phyloP scores from a whole-genome alignment of 1,140 invertebrate species.

The Lucilia cuprina region DNA sequence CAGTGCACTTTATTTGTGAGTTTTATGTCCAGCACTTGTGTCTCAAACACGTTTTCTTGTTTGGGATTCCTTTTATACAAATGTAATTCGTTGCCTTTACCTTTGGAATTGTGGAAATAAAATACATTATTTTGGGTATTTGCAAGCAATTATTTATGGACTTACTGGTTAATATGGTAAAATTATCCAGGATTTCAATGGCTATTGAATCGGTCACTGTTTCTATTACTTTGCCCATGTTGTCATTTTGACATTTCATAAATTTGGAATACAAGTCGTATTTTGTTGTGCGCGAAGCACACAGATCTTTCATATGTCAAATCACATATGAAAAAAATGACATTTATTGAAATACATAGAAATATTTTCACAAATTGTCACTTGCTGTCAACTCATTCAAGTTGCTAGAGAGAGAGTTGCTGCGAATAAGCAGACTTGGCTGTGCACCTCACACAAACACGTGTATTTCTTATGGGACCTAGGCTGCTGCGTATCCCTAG shows the following conservation, averaged over 20 bases:
- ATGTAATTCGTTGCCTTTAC: conserved; percentile 41
- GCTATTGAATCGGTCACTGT: conserved; percentile 39
- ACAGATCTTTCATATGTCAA: too few relatives aligned
- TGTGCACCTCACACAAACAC: too few relatives aligned
- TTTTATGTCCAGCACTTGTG: conserved; percentile 16
- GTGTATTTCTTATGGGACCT: too few relatives aligned
- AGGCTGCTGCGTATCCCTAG: too few relatives aligned
- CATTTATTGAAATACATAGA: too few relatives aligned
- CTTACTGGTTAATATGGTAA: conserved; percentile 37
- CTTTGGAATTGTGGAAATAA: conserved; percentile 9
- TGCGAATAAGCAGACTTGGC: too few relatives aligned
- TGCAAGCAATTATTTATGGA: not conserved
- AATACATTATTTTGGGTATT: not conserved
- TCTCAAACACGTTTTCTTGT: not conserved
- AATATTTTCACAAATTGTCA: too few relatives aligned
- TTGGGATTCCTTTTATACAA: conserved; percentile 5
- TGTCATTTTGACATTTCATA: not conserved
- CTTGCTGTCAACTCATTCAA: too few relatives aligned
- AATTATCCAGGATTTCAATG: conserved; percentile 35
- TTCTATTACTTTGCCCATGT: conserved; percentile 24
- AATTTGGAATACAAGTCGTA: too few relatives aligned
- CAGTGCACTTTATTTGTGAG: conserved; percentile 39
- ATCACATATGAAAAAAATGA: too few relatives aligned
- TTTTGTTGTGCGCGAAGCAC: too few relatives aligned
- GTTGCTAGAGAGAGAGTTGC: too few relatives aligned